These are phyloP conservation scores for Ephialtes manifestator DNA, from an alignment of 2,888 invertebrate genomes.

Conservation along the genomic window DNA sequence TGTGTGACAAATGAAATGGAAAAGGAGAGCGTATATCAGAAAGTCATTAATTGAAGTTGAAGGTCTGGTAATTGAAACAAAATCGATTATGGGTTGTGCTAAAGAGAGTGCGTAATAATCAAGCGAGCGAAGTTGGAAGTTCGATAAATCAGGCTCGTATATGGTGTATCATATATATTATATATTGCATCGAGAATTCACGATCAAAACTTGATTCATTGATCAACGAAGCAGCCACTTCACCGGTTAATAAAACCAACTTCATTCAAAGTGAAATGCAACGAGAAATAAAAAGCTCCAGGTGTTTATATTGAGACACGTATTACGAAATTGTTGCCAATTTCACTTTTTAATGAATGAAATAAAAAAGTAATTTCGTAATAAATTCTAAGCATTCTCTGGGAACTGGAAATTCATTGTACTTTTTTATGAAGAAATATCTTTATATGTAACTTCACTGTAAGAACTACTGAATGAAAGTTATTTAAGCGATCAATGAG, in stretches of 20 bases:
- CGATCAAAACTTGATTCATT: conserved; percentile 37
- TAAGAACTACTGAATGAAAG: background rate
- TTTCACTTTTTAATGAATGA: conserved; percentile 3
- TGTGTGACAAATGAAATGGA: background rate
- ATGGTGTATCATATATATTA: background rate
- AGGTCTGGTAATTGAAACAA: background rate
- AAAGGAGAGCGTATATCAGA: background rate
- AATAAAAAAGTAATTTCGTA: background rate
- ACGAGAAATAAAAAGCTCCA: background rate
- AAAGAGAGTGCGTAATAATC: background rate
- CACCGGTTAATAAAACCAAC: background rate
- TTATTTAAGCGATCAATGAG: background rate
- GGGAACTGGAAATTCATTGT: background rate
- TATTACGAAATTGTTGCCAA: background rate
- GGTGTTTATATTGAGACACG: background rate
- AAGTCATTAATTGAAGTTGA: background rate
- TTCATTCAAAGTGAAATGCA: background rate
- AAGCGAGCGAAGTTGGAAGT: background rate
- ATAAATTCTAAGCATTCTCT: background rate
- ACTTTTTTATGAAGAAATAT: background rate
- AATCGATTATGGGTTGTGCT: background rate
- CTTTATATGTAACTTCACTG: background rate
- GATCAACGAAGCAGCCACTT: conserved; percentile 18
- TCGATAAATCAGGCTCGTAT: conserved; percentile 1
- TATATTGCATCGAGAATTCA: background rate